A percentile compares a stretch with the other conserved stretches of the same genome.
Conservation (phyloP, 2,797 vertebrate genomes). For the Crossoptilon crossoptilon region DNA sequence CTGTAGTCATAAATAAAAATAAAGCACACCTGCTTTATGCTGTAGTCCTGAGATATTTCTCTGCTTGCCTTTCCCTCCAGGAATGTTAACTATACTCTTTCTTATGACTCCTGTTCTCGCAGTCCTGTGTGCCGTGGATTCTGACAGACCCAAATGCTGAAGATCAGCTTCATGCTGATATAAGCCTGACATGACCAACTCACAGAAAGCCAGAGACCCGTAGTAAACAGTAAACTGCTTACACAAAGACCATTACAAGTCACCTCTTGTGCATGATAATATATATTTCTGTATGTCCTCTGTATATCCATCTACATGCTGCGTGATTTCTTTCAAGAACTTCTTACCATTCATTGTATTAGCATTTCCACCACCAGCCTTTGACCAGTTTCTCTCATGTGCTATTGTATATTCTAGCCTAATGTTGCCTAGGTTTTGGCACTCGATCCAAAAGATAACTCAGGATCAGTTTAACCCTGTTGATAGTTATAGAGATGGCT, state of each 20-base stretch:
- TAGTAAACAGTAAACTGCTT: background rate
- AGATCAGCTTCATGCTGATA: background rate
- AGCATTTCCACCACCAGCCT: background rate
- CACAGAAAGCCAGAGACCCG: background rate
- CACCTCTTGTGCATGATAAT: background rate
- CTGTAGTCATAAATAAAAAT: background rate
- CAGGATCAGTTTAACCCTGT: background rate
- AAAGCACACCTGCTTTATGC: background rate
- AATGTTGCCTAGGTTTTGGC: background rate
- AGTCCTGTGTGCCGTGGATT: fast-evolving
- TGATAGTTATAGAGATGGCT: background rate
- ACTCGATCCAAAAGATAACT: background rate
- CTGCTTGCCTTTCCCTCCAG: background rate
- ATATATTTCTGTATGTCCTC: background rate
- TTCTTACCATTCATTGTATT: background rate
- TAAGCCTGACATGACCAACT: background rate
- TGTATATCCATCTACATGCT: background rate
- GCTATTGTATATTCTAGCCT: background rate
- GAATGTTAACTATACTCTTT: background rate
- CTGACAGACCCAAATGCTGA: background rate
- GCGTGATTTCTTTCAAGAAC: background rate
- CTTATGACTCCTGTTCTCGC: background rate
- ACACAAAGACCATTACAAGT: background rate
- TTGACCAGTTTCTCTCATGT: background rate
- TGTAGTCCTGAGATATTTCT: background rate